phyloP scores from a whole-genome alignment of 2,797 vertebrate species.

The Sibirionetta formosa region DNA sequence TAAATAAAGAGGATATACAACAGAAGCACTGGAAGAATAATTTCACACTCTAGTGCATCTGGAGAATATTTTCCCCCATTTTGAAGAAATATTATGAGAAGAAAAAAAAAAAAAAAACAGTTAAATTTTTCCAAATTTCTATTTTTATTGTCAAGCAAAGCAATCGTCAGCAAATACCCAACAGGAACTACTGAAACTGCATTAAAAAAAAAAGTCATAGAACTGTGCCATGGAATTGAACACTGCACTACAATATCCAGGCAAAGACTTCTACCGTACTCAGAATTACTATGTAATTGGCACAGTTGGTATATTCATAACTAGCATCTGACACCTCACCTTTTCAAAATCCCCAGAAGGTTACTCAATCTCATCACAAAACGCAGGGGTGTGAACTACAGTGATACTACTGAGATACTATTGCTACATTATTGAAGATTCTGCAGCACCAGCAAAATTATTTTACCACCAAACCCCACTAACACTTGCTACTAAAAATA shows the following conservation, averaged over 20 bases:
- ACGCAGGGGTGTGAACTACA: neutral
- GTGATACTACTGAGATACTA: conserved; percentile 17
- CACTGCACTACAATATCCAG: neutral
- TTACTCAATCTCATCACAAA: neutral
- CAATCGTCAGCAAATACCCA: conserved; percentile 19
- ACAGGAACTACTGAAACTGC: neutral
- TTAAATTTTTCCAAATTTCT: neutral
- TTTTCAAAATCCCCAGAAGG: neutral
- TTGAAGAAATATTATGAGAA: neutral
- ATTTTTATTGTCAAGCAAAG: conserved; percentile 60
- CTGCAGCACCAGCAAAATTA: conserved; percentile 12
- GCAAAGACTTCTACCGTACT: neutral
- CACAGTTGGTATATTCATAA: neutral
- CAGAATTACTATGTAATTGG: neutral
- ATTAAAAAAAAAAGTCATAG: neutral
- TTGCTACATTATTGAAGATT: conserved; percentile 16
- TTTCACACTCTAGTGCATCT: neutral
- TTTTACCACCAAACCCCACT: conserved; percentile 14
- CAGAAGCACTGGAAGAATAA: neutral
- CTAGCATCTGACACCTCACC: neutral
- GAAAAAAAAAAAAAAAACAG: neutral
- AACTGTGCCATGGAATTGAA: neutral
- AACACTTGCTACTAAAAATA: conserved; percentile 24
- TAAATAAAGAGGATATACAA: neutral
- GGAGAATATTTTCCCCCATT: neutral